phyloP scores from a whole-genome alignment of 2,113 vertebrate genomes.

The Hylia prasina region DNA sequence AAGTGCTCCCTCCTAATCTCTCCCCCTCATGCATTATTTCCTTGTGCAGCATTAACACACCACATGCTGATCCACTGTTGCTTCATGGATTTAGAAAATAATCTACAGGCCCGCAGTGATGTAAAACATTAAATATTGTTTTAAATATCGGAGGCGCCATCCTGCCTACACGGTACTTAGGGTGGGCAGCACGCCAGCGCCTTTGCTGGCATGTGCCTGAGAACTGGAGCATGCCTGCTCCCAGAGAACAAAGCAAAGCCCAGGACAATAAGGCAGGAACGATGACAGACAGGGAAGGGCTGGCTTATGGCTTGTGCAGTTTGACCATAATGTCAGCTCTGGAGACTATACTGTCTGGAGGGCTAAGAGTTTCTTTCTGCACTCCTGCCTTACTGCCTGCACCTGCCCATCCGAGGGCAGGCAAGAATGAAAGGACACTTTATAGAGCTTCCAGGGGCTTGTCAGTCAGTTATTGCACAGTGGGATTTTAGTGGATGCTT shows the following conservation, averaged over 20 bases:
- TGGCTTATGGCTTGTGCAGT: conserved; percentile 41
- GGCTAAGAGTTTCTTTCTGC: conserved; percentile 63
- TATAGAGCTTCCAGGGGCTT: neutral
- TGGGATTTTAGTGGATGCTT: neutral
- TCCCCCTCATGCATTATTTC: conserved; percentile 62
- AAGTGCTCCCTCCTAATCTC: conserved; percentile 36
- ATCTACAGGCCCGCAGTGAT: conserved; percentile 74
- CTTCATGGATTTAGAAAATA: conserved; percentile 79
- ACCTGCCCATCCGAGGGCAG: conserved; percentile 54
- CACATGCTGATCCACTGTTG: conserved; percentile 66
- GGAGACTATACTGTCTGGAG: conserved; percentile 53
- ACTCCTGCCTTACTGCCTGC: conserved; percentile 47
- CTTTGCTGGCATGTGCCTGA: conserved; percentile 59
- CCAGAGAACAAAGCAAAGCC: conserved; percentile 63
- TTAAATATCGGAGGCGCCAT: conserved; percentile 81
- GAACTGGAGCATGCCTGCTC: conserved; percentile 69
- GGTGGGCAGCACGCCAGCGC: conserved; percentile 73
- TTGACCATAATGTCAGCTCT: conserved; percentile 12
- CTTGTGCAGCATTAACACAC: conserved; percentile 59
- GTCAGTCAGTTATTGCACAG: neutral
- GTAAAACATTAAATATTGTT: conserved; percentile 80
- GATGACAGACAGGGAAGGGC: conserved; percentile 84
- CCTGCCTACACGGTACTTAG: conserved; percentile 71
- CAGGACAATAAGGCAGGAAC: conserved; percentile 65
- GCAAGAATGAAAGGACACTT: conserved; percentile 31